Conservation (phyloP, 2,888 invertebrate species). For the Beris chalybata region DNA sequence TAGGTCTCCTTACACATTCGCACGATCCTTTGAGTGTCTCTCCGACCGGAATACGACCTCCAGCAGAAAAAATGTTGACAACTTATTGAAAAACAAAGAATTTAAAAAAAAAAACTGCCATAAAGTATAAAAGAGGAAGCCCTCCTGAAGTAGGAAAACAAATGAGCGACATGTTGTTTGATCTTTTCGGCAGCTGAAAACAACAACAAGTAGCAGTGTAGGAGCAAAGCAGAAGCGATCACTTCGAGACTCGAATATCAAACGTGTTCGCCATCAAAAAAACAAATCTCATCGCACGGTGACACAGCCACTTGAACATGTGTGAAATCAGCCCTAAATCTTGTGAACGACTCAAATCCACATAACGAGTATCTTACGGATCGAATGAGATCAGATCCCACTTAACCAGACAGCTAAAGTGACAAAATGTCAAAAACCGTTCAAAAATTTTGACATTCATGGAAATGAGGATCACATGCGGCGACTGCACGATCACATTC, state of each 20-base stretch:
- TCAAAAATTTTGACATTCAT: slow-evolving; percentile 9
- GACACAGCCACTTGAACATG: slow-evolving; percentile 23
- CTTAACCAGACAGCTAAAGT: slow-evolving; percentile 10
- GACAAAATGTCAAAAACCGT: slow-evolving; percentile 25
- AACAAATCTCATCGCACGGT: slow-evolving; percentile 19
- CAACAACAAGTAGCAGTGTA: background rate
- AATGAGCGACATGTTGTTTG: slow-evolving; percentile 22
- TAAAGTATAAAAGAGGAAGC: slow-evolving; percentile 5
- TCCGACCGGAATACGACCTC: too few species aligned
- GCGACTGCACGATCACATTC: too few species aligned
- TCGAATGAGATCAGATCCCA: background rate
- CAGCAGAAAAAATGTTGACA: slow-evolving; percentile 25
- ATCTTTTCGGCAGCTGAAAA: slow-evolving; percentile 27
- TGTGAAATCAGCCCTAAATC: slow-evolving; percentile 1
- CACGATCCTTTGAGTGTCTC: background rate
- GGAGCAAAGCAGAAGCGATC: too few species aligned
- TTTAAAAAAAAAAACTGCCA: background rate
- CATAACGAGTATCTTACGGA: background rate
- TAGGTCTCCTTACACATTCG: slow-evolving; percentile 10
- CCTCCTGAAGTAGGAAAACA: slow-evolving; percentile 29
- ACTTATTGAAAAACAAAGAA: background rate
- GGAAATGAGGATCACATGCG: background rate
- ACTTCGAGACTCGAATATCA: slow-evolving; percentile 15
- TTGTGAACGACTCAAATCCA: background rate
- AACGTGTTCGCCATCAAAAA: slow-evolving; percentile 5